Base-by-base conservation (phyloP, 2,113 vertebrate species). In the Pterocles orientalis region DNA sequence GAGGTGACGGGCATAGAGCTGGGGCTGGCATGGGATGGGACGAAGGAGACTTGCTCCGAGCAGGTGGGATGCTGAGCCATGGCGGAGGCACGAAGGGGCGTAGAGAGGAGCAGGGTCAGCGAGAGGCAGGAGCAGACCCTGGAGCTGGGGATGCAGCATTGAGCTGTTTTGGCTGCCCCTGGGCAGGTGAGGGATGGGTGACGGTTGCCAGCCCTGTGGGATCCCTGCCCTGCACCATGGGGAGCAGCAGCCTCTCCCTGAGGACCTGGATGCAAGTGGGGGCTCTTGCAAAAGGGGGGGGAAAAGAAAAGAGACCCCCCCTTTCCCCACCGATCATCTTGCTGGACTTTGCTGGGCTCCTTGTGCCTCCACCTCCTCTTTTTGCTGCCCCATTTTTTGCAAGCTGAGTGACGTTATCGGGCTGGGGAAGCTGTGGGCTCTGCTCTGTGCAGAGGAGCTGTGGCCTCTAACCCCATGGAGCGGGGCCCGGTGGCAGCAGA, bases 141-240 rank as follows among this genome's bases (percentile, higher is more conserved):
- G 39, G 39, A 41, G 18, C 62, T 1, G 7, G 28, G 31, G 54
- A 20, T 3, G 2, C 57, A 5, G 3, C 28, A 1, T 0, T 0
- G 13, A 31, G 66, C 45, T 39, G 39, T 58, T 90, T 65, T 75
- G 73, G 50, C 19, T 65, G 60, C 21, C 10, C 25, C 26, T 2
- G 25, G 19, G 2, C 18, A 1, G 39, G 6, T 0, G 16, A 36
- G 43, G 43, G 58, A 3, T 68, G 72, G 65, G 5, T 15, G 53
- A 36, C 2, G 6, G 28, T 68, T 57, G 53, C 36, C 48, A n/a
- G 66, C 5, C 0, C 45, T 39, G 31, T 2, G 8, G 53, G n/a
- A 61, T 68, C 43, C 68, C n/a, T 50, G 29, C 47, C 19, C 34
- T 62, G 68, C 19, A n/a, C 62, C 19, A 14, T 1, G 8, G 43